A percentile compares a stretch with the other conserved stretches of the same genome.
phyloP scores from a whole-genome alignment of 2,797 vertebrate species.

The Gobio occitaniae region DNA sequence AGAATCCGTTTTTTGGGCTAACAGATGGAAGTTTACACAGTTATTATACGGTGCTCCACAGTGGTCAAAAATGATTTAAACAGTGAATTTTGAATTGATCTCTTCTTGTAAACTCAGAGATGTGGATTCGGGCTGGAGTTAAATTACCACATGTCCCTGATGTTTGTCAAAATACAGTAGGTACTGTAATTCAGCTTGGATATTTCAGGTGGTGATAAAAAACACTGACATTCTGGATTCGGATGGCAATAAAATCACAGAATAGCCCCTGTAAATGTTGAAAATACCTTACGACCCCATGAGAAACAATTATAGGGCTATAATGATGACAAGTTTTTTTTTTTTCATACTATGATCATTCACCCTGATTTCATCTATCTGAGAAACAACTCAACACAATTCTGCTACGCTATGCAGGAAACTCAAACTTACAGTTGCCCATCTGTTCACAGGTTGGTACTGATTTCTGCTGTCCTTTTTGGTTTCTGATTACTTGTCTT shows the following conservation, averaged over 20 bases:
- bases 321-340: background rate
- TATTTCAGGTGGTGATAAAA: too few relatives aligned
- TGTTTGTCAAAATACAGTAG: too few relatives aligned
- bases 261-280: background rate
- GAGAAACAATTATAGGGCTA: background rate
- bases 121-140: too few relatives aligned
- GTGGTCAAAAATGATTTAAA: too few relatives aligned
- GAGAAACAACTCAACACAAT: background rate
- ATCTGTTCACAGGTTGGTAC: background rate
- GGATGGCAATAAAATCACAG: background rate
- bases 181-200: too few relatives aligned
- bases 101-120: too few relatives aligned
- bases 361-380: background rate
- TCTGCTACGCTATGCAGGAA: background rate
- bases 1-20: too few relatives aligned
- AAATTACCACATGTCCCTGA: too few relatives aligned
- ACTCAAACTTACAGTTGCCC: background rate
- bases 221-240: too few relatives aligned
- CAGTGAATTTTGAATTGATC: too few relatives aligned
- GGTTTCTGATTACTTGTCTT: background rate
- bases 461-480: background rate
- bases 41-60: too few relatives aligned
- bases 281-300: background rate
- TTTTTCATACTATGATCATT: background rate
- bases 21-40: too few relatives aligned